A percentile compares a stretch with the other conserved stretches of the same genome.
Evolutionary conservation across 2,113 vertebrate species (phyloP).

Genomic region (Ictidomys tridecemlineatus): DNA sequence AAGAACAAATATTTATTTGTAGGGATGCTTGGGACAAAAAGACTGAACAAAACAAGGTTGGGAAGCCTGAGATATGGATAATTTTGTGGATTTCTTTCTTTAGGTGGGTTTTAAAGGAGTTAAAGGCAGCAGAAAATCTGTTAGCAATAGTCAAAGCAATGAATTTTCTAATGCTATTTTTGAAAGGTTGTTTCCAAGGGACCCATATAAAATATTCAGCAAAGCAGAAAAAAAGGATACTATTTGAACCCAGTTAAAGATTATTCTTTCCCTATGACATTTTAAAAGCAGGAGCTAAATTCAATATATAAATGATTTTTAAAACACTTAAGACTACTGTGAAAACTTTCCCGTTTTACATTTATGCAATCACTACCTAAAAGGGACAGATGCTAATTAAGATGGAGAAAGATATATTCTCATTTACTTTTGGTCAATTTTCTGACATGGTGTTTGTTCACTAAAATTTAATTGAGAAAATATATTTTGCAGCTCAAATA

Average conservation of each 20-base stretch:
- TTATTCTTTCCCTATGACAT: neutral
- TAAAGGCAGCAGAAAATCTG: neutral
- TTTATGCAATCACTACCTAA: neutral
- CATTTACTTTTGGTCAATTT: slow-evolving; percentile 39
- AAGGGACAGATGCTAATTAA: neutral
- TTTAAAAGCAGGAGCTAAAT: slow-evolving; percentile 49
- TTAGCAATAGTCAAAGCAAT: neutral
- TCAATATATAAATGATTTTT: neutral
- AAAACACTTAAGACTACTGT: neutral
- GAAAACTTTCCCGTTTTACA: neutral
- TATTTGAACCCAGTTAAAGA: neutral
- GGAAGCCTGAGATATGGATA: neutral
- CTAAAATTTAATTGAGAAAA: slow-evolving; percentile 42
- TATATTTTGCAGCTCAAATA: neutral
- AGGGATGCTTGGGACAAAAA: neutral
- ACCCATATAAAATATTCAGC: neutral
- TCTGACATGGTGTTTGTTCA: neutral
- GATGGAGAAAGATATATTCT: neutral
- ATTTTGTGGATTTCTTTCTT: neutral
- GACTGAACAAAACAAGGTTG: neutral
- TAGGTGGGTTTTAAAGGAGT: neutral
- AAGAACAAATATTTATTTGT: neutral
- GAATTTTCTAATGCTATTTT: neutral
- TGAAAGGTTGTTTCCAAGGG: neutral
- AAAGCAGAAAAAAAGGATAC: slow-evolving; percentile 30